phyloP scores from a whole-genome alignment of 2,888 invertebrate genomes.

The Drosophila hamatofila region DNA sequence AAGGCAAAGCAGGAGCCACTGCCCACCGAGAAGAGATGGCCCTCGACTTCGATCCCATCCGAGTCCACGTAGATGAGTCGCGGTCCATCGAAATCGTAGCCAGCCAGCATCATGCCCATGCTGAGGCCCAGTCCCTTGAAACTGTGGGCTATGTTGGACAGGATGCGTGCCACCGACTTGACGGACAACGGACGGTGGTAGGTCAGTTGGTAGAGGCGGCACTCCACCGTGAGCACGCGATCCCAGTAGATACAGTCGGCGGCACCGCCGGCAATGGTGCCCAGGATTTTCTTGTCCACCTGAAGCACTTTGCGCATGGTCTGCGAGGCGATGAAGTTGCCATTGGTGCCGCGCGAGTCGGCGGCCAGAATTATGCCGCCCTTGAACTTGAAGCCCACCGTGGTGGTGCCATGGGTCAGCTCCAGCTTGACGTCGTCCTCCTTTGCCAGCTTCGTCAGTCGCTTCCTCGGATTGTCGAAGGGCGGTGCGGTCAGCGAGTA shows the following conservation, averaged over 20 bases:
- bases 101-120: conserved; percentile 98
- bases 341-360: conserved; percentile 98
- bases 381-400: conserved; percentile 96
- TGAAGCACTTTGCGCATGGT: conserved; percentile 98
- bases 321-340: conserved; percentile 96
- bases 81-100: conserved; percentile 96
- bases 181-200: conserved; percentile 95
- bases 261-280: conserved; percentile 98
- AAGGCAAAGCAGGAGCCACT: conserved; percentile 98
- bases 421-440: not conserved
- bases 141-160: conserved; percentile 98
- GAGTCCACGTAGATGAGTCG: conserved; percentile 98
- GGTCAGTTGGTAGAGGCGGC: conserved; percentile 90
- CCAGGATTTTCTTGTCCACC: conserved; percentile 97
- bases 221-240: conserved; percentile 96
- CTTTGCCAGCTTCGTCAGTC: not conserved
- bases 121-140: conserved; percentile 98
- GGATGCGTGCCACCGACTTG: conserved; percentile 97
- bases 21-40: conserved; percentile 97
- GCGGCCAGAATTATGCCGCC: conserved; percentile 98
- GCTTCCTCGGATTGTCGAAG: not conserved
- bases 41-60: conserved; percentile 95
- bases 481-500: not conserved
- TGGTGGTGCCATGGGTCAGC: conserved; percentile 95
- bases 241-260: conserved; percentile 99